Conservation (phyloP, 30 jellyfish, hydroid and myxozoan species). For the Cassiopea andromeda region DNA sequence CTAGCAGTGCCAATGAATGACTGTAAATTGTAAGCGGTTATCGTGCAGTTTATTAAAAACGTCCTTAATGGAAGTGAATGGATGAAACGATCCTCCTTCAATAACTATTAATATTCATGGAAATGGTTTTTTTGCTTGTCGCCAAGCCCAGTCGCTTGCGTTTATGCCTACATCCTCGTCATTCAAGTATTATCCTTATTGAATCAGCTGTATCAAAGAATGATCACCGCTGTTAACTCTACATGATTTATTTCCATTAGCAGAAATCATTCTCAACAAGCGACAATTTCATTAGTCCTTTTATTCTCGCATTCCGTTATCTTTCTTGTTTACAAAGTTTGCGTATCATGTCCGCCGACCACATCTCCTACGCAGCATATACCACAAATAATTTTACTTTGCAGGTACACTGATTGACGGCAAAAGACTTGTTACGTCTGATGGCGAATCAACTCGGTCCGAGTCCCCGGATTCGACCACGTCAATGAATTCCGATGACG, state of each 20-base stretch:
- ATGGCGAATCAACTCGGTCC: constrained; percentile 73
- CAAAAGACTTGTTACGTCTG: constrained; percentile 31
- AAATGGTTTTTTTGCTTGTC: neutral
- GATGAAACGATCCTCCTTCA: constrained; percentile 12
- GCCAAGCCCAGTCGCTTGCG: constrained; percentile 16
- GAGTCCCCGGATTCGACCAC: constrained; percentile 72
- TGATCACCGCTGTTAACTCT: neutral
- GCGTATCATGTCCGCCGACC: neutral
- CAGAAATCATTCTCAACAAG: neutral
- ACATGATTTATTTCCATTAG: neutral
- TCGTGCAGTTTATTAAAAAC: neutral
- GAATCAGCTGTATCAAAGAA: neutral
- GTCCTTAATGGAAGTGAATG: neutral
- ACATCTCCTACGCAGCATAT: neutral
- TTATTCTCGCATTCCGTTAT: constrained; percentile 15
- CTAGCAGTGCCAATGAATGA: neutral
- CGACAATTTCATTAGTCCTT: neutral
- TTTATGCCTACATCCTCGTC: neutral
- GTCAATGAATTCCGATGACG: constrained; percentile 41
- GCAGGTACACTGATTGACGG: constrained; percentile 30
- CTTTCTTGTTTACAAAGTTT: neutral
- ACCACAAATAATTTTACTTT: neutral
- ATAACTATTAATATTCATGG: neutral
- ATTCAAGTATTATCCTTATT: neutral
- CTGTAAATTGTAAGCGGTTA: neutral